Base-by-base conservation (phyloP, 2,797 vertebrate genomes). In the Semaprochilodus insignis region DNA sequence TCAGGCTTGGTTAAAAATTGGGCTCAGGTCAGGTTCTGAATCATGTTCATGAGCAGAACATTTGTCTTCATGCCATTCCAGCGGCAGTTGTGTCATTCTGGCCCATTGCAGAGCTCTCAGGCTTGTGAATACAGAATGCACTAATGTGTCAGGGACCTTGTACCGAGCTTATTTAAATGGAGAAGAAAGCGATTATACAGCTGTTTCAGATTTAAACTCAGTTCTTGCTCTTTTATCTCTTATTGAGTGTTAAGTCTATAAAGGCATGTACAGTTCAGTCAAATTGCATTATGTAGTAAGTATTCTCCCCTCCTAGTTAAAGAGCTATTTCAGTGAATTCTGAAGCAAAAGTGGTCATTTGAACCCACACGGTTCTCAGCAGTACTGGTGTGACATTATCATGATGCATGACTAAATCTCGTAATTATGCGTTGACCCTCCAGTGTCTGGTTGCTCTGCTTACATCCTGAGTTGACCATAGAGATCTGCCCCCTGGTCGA, bases 331-430 rank as follows among this genome's bases (percentile, higher is more conserved):
- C 71, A 54, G 52, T 1, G 27, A 52, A 74, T 74, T 40, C 31
- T 16, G 1, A 36, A 55, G 48, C n/a, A 77, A 78, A 66, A 51
- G 51, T 14, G 3, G 8, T 6, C 13, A 25, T 40, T 16, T 48
- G 14, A 51, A 4, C 63, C 62, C 54, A 74, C 52, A 40, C 40
- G 17, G 27, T 72, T 66, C 23, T 54, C 40, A 25, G 13, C 48
- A 5, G 10, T 48, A 66, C 23, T 60, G 27, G 40, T 52, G 82
- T 80, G 77, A 79, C 71, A 83, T 79, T 75, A 70, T 75, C 82
- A 62, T 48, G 77, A 62, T 48, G 63, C 72, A 16, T 70, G 77
- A 80, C 71, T 80, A 83, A 83, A 83, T 80, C 82, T 77, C 62
- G 4, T 83, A 83, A 83, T 83, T 83, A 80, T 36, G 44, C 21